A percentile compares a stretch with the other conserved stretches of the same genome.
phyloP scores from a whole-genome alignment of 1,140 invertebrate species.

The Lineus longissimus region DNA sequence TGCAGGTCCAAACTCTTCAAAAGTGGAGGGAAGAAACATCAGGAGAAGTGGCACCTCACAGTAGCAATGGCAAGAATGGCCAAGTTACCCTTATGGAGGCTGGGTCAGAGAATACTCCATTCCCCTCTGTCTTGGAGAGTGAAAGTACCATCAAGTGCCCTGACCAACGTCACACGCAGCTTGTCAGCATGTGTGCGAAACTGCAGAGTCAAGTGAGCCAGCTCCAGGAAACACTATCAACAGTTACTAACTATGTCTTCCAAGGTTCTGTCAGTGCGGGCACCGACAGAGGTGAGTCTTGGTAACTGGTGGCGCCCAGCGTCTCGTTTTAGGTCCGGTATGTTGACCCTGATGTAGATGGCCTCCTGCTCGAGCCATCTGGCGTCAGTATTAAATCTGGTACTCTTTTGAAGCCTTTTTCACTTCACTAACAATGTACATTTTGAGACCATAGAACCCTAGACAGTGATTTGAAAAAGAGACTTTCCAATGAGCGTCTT shows the following conservation, averaged over 20 bases:
- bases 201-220: slow-evolving; percentile 45
- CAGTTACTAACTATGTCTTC: slow-evolving; percentile 39
- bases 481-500: no score
- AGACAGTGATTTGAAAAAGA: no score
- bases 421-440: no score
- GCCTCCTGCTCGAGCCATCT: no score
- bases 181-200: slow-evolving; percentile 41
- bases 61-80: not conserved
- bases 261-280: slow-evolving; percentile 21
- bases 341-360: no score
- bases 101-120: not conserved
- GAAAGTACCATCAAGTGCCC: slow-evolving; percentile 27
- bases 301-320: slow-evolving; percentile 21
- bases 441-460: no score
- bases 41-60: slow-evolving; percentile 23
- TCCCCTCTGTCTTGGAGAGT: slow-evolving; percentile 26
- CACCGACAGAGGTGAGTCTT: slow-evolving; percentile 12
- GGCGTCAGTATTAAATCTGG: no score
- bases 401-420: no score
- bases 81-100: not conserved
- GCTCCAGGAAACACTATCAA: slow-evolving; percentile 38
- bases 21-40: slow-evolving; percentile 35
- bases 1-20: slow-evolving; percentile 35
- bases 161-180: slow-evolving; percentile 19
- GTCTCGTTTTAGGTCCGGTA: no score